Conservation (phyloP, 2,888 invertebrate genomes). For the Lasioglossum morio region DNA sequence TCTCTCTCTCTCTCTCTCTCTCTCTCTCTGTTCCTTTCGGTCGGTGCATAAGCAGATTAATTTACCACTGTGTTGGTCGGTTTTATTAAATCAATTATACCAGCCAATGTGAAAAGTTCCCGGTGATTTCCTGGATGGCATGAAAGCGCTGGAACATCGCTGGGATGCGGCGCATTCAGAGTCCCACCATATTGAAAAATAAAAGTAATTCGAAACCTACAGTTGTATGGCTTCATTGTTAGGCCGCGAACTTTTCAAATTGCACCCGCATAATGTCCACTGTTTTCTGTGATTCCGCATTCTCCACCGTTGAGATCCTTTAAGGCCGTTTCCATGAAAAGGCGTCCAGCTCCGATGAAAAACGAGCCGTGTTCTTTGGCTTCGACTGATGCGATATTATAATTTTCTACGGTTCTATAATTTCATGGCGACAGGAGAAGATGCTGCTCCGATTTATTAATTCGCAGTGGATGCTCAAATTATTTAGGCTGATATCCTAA, state of each 20-base stretch:
- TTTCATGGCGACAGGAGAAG: not conserved
- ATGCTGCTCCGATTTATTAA: not conserved
- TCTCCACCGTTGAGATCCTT: not conserved
- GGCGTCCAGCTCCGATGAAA: not conserved
- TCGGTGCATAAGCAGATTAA: not conserved
- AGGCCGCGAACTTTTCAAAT: not conserved
- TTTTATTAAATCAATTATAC: not conserved
- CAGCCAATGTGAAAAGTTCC: not conserved
- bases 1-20: no score
- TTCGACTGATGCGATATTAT: not conserved
- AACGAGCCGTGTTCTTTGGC: not conserved
- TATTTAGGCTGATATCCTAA: not conserved
- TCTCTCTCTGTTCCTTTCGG: no score
- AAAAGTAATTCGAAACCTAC: not conserved
- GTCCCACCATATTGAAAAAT: not conserved
- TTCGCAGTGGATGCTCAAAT: not conserved
- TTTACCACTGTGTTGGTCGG: not conserved
- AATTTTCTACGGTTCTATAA: not conserved
- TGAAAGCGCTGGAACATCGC: not conserved
- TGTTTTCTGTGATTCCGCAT: not conserved
- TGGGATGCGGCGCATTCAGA: not conserved
- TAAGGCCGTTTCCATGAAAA: not conserved
- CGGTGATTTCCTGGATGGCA: slow-evolving; percentile 10
- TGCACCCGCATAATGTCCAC: not conserved
- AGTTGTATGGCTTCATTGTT: not conserved